A percentile compares a stretch with the other conserved stretches of the same genome.
Conservation (phyloP, 1,140 invertebrate genomes). For the Drosophila albomicans region DNA sequence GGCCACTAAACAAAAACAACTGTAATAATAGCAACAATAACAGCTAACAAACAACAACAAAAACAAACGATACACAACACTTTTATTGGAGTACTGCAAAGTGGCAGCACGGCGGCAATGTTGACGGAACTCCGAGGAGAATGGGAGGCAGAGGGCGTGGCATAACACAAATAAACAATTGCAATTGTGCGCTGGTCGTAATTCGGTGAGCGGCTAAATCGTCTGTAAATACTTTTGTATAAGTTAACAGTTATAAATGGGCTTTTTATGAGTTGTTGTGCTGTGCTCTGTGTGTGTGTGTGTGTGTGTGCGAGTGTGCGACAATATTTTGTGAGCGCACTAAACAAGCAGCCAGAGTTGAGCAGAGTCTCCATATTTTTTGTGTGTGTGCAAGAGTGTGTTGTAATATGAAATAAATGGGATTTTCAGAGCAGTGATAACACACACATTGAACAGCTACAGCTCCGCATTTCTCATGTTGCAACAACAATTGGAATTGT, state of each 20-base stretch:
- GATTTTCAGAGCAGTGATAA: slow-evolving; percentile 46
- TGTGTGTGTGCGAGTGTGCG: slow-evolving; percentile 49
- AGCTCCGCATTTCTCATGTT: slow-evolving; percentile 80
- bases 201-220: slow-evolving; percentile 79
- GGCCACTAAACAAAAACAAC: slow-evolving; percentile 49
- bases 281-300: slow-evolving; percentile 38
- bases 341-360: slow-evolving; percentile 21
- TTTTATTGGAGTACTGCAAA: slow-evolving; percentile 62
- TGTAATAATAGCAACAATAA: slow-evolving; percentile 79
- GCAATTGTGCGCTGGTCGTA: slow-evolving; percentile 73
- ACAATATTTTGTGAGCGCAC: slow-evolving; percentile 68
- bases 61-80: slow-evolving; percentile 64
- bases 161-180: slow-evolving; percentile 75
- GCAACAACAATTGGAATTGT: slow-evolving; percentile 51
- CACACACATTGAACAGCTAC: slow-evolving; percentile 57
- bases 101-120: background rate
- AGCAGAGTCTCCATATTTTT: background rate
- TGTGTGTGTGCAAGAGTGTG: slow-evolving; percentile 20
- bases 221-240: slow-evolving; percentile 83
- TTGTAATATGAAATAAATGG: slow-evolving; percentile 65
- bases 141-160: slow-evolving; percentile 6
- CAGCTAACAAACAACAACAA: slow-evolving; percentile 63
- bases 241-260: slow-evolving; percentile 83
- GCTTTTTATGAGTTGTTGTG: slow-evolving; percentile 74
- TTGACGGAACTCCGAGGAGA: background rate